Conservation (phyloP, 1,140 invertebrate species). For the Samia ricini region DNA sequence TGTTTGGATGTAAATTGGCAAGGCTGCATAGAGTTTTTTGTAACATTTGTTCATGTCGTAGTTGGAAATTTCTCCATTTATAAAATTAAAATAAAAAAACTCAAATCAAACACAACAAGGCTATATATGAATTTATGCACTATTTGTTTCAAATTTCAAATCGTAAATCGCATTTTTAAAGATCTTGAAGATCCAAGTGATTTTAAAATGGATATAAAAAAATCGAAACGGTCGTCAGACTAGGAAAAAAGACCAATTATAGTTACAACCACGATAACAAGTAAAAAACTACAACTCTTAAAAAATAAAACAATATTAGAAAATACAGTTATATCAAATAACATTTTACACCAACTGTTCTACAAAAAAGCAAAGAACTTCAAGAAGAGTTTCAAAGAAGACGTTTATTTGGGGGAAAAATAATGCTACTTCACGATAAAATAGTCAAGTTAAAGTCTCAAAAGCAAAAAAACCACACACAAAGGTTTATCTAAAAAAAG, state of each 20-base stretch:
- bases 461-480: neutral
- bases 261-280: slow-evolving; percentile 18
- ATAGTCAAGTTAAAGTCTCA: neutral
- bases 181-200: too few species aligned
- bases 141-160: too few species aligned
- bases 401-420: neutral
- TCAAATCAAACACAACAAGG: too few species aligned
- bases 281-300: slow-evolving; percentile 23
- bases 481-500: neutral
- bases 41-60: too few species aligned
- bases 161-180: too few species aligned
- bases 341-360: slow-evolving; percentile 16
- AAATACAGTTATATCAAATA: slow-evolving; percentile 24
- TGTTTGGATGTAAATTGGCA: too few species aligned
- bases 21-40: too few species aligned
- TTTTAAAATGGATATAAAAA: too few species aligned
- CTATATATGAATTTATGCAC: too few species aligned
- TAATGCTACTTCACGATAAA: slow-evolving; percentile 7
- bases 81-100: too few species aligned
- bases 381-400: slow-evolving; percentile 8
- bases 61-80: too few species aligned
- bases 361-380: slow-evolving; percentile 28
- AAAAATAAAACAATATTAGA: slow-evolving; percentile 23
- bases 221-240: slow-evolving; percentile 13
- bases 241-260: slow-evolving; percentile 25